Percentiles rank a stretch among this genome's conserved stretches.
phyloP scores from a whole-genome alignment of 2,797 vertebrate genomes.

The Enteromius fasciolatus region DNA sequence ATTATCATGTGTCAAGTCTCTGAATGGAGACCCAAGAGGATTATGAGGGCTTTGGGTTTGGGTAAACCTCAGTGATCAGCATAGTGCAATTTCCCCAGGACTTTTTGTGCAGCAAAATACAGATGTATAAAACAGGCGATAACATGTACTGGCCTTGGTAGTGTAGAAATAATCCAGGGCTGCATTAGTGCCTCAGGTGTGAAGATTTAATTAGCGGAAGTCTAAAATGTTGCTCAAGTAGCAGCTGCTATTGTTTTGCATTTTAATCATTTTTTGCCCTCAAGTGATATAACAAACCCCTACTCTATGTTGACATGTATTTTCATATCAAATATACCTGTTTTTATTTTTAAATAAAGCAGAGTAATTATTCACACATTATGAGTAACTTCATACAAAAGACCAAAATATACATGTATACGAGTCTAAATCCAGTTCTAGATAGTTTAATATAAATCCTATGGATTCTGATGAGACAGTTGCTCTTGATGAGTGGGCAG shows the following conservation, averaged over 20 bases:
- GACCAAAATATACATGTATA: not conserved
- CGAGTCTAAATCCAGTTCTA: not conserved
- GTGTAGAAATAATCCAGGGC: not conserved
- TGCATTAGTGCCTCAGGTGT: conserved; percentile 9
- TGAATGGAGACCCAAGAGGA: conserved; percentile 71
- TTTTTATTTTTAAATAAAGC: not conserved
- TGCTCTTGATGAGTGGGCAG: not conserved
- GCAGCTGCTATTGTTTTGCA: conserved; percentile 10
- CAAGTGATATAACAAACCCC: not conserved
- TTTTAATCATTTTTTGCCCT: not conserved
- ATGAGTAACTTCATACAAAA: not conserved
- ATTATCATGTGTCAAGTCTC: conserved; percentile 68
- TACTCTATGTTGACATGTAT: not conserved
- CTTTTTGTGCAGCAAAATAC: not conserved
- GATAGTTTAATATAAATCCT: not conserved
- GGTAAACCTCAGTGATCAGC: conserved; percentile 5
- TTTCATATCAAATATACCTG: not conserved
- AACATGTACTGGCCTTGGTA: not conserved
- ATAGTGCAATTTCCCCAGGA: not conserved
- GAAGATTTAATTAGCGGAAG: not conserved
- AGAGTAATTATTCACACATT: not conserved
- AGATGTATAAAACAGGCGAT: not conserved
- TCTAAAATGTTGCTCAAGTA: not conserved
- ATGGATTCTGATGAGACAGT: not conserved
- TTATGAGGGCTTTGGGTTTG: conserved; percentile 60